Base-by-base conservation (phyloP, 2,888 invertebrate species). In the Drosophila testacea region DNA sequence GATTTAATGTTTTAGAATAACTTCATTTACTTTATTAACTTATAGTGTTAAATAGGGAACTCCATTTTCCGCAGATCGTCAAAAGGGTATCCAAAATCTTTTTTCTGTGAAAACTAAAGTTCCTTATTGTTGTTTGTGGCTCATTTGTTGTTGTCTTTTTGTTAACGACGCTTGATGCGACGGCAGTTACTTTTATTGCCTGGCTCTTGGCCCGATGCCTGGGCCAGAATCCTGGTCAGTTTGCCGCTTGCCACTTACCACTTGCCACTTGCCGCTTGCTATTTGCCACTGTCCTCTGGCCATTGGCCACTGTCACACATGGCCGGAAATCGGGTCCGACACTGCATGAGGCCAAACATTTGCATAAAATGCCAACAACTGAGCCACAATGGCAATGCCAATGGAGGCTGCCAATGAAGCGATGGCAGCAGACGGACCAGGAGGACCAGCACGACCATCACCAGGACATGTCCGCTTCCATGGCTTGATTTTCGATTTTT, bases 291-390 rank as follows among this genome's bases (percentile, higher is more conserved):
- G 64, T 64, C 75, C 74, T 64, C 42, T 66, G 74, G 47, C 63
- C 69, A 55, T 57, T 79, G 80, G 87, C 73, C 75, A 81, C 76
- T 81, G 82, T 79, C 84, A 86, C 88, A 88, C 81, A 84, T 84
- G 87, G 81, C 88, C 85, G 89, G 89, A 87, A 87, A 85, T 81
- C 85, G 80, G 67, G 73, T 64, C 70, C 82, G 84, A 77, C 85
- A 77, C 85, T 82, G 83, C 83, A 84, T 87, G 88, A 68, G 83
- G 77, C 83, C 83, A 85, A 82, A 87, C 89, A 86, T 85, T 88
- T 88, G 85, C 85, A 85, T 85, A 81, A 83, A 83, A 73, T 79
- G 88, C 77, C 87, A 73, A 56, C 66, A 60, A 62, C 60, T 67
- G 75, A 66, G 61, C 55, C 50, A 55, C 65, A 52, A 34, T 47